These are phyloP conservation scores for Dromaius novaehollandiae DNA, from an alignment of 2,113 vertebrate genomes.

Conservation along the genomic window DNA sequence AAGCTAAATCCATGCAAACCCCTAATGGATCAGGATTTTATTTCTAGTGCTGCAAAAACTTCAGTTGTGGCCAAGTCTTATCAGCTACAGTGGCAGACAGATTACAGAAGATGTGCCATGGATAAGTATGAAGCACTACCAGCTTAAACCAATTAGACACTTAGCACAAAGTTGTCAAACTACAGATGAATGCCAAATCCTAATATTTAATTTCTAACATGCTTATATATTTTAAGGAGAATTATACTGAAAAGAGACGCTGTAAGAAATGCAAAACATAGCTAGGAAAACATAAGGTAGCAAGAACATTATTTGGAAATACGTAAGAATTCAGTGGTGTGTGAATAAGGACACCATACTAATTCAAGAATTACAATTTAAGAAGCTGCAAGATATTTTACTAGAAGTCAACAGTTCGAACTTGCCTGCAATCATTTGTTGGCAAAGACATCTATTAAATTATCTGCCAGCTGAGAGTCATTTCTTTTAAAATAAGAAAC, in stretches of 20 bases:
- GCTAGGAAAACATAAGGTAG: background rate
- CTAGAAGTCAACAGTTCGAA: background rate
- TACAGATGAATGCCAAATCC: conserved; percentile 66
- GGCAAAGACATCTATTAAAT: conserved; percentile 39
- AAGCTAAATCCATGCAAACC: conserved; percentile 86
- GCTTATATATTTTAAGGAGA: conserved; percentile 25
- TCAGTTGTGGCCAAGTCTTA: conserved; percentile 77
- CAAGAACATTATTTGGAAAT: background rate
- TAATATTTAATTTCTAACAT: conserved; percentile 3
- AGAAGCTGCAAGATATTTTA: background rate
- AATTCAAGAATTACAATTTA: background rate
- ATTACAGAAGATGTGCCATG: conserved; percentile 76
- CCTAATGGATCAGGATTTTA: conserved; percentile 88
- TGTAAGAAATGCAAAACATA: background rate
- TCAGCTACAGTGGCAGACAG: conserved; percentile 74
- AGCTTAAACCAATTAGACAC: conserved; percentile 81
- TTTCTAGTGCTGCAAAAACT: conserved; percentile 77
- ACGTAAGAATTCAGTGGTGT: background rate
- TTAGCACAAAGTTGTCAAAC: conserved; percentile 72
- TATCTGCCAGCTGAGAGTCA: conserved; percentile 33
- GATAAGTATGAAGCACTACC: conserved; percentile 65
- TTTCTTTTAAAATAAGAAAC: conserved; percentile 44
- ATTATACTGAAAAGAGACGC: background rate
- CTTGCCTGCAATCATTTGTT: background rate
- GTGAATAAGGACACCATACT: background rate